Evolutionary conservation across 2,888 invertebrate species (phyloP), one percentile per base, ranked within the genome.

Genomic region (Podotricha telesiphe): DNA sequence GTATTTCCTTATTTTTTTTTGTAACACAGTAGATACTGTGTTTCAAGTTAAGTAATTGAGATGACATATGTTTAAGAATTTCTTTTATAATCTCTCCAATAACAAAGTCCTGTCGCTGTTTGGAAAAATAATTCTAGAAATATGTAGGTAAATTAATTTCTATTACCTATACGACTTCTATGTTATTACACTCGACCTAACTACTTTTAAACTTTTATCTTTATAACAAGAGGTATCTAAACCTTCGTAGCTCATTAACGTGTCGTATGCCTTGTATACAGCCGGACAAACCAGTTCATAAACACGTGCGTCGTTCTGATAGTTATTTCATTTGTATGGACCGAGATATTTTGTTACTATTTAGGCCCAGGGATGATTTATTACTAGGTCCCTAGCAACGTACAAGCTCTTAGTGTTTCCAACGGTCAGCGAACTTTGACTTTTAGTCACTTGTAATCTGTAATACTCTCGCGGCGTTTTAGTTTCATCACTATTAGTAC

Each of bases 241-340:
- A 47, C 37, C 34, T 67, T 67, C 53, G 42, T 62, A 61, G 53
- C 45, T 48, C 64, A 53, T 59, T 58, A 63, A 20, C 67, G 67
- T 61, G 59, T 65, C 47, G 65, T 66, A 66, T 48, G 37, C 48
- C 22, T 37, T 37, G 53, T 22, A 17, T 55, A 65, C 47, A 65
- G 66, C 48, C 58, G 66, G 72, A 64, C 66, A 70, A 70, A 73
- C 72, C 72, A 66, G 72, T 73, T 55, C 65, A 50, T 42, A 17
- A 70, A 67, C 88, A 88, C 88, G 87, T 88, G 89, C 81, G 79
- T 79, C 81, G 79, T 79, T 77, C 72, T 75, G 79, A 77, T 87
- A 87, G 77, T 77, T 77, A 76, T 78, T 74, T 69, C 74, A 73
- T 74, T 74, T 71, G 69, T 74, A 73, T 70, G 67, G 50, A 28